These are phyloP conservation scores for Glyphotaelius pellucidus DNA, from an alignment of 2,888 invertebrate genomes.

Conservation along the genomic window DNA sequence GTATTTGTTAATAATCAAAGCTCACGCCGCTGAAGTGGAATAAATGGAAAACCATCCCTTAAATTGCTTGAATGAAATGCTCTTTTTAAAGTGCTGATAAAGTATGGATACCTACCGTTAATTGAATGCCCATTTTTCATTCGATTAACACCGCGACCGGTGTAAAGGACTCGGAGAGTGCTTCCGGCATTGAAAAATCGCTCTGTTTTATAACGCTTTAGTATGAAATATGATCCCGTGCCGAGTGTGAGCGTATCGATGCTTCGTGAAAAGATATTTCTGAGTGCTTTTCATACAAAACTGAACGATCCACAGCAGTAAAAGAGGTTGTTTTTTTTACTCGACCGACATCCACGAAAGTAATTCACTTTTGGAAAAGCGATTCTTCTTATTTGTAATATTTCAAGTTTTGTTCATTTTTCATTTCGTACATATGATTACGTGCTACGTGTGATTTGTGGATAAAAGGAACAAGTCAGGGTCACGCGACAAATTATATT, in stretches of 20 bases:
- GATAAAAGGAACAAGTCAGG: neutral
- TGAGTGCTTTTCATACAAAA: conserved; percentile 19
- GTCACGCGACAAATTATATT: neutral
- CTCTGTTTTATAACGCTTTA: conserved; percentile 21
- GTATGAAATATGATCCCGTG: conserved; percentile 17
- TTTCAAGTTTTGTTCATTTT: neutral
- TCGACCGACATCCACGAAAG: neutral
- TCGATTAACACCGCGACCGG: neutral
- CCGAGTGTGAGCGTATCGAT: conserved; percentile 19
- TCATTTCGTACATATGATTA: neutral
- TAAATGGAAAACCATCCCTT: neutral
- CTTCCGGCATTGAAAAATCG: conserved; percentile 20
- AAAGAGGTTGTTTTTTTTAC: neutral
- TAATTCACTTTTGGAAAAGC: neutral
- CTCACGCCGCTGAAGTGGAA: neutral
- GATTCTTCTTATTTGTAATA: neutral
- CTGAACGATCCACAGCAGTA: neutral
- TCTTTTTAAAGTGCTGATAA: neutral
- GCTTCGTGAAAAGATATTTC: conserved; percentile 11
- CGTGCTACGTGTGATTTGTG: neutral
- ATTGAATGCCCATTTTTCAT: neutral
- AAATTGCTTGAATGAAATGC: neutral
- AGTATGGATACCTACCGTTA: neutral
- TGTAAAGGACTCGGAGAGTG: neutral
- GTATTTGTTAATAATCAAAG: too few relatives aligned